These are phyloP conservation scores for Micrasema minimum DNA, from an alignment of 1,140 invertebrate genomes.

Conservation along the genomic window DNA sequence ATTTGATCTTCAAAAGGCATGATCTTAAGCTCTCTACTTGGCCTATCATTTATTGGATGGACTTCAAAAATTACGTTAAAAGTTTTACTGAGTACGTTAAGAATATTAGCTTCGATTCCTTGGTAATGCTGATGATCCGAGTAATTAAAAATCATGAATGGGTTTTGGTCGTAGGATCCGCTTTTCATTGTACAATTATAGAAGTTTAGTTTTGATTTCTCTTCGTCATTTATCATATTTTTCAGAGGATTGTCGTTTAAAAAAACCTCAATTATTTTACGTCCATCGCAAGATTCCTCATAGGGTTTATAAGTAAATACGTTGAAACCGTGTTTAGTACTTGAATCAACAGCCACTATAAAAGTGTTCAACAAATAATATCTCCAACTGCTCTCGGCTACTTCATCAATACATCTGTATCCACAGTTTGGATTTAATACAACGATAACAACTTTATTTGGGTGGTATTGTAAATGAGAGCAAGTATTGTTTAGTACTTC, in stretches of 20 bases:
- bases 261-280: background rate
- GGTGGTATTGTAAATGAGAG: background rate
- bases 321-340: background rate
- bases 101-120: conserved; percentile 4
- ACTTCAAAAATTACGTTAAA: conserved; percentile 9
- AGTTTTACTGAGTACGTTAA: background rate
- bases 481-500: conserved; percentile 7
- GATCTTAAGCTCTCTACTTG: background rate
- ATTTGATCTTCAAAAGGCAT: conserved; percentile 4
- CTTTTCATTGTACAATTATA: conserved; percentile 22
- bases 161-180: background rate
- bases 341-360: conserved; percentile 3
- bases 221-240: background rate
- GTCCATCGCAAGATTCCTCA: background rate
- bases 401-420: background rate
- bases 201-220: background rate
- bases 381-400: conserved; percentile 8
- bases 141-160: background rate
- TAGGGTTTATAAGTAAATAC: conserved; percentile 25
- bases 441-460: conserved; percentile 1
- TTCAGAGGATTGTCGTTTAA: background rate
- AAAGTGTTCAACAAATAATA: conserved; percentile 18
- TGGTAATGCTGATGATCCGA: background rate
- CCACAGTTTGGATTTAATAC: conserved; percentile 7
- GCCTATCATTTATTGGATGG: background rate